Evolutionary conservation across 2,888 invertebrate genomes (phyloP), one percentile per base, ranked within the genome.

Genomic region (Neoitamus cyanurus): DNA sequence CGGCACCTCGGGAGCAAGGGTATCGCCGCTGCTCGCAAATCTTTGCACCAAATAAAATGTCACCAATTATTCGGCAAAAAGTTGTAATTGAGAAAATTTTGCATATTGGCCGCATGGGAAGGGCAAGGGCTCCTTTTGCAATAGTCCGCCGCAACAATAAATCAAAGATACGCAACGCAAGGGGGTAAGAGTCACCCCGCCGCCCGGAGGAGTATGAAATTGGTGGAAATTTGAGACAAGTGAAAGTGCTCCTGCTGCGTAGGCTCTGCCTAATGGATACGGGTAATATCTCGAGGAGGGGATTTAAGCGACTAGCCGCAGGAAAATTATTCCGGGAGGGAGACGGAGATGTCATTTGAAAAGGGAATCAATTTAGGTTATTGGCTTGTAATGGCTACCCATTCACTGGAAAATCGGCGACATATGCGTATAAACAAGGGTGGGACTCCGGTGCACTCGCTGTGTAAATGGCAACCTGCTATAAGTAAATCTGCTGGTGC

Each of bases 291-390:
- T 77, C 30, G 30, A 46, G 15, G 30, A 28, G 42, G 28, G 20
- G 4, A 46, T 77, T 25, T 11, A 13, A 25, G 42, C 20, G 6
- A 42, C 75, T n/a, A 15, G 36, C 78, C 78, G 31, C 48, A 31
- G 13, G 28, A 31, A 31, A 58, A 34, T 58, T 13, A 58, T 68
- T 13, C 15, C 28, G 9, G 15, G 20, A 80, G 80, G 80, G 80
- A 30, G 58, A 58, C 58, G 25, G 58, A 15, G 15, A 37, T 31
- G 34, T 11, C 9, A 0, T 28, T 28, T 9, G 30, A 15, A 2
- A 30, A 70, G 69, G 46, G 80, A 85, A 90, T 88, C 91, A 91
- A 91, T 87, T 85, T 88, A 78, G 85, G 34, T 85, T 86, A 86
- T 86, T 86, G 85, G 86, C 86, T 69, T 86, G 86, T 86, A 85